Evolutionary conservation across 2,888 invertebrate species (phyloP).

Genomic region (Hemistola chrysoprasaria): DNA sequence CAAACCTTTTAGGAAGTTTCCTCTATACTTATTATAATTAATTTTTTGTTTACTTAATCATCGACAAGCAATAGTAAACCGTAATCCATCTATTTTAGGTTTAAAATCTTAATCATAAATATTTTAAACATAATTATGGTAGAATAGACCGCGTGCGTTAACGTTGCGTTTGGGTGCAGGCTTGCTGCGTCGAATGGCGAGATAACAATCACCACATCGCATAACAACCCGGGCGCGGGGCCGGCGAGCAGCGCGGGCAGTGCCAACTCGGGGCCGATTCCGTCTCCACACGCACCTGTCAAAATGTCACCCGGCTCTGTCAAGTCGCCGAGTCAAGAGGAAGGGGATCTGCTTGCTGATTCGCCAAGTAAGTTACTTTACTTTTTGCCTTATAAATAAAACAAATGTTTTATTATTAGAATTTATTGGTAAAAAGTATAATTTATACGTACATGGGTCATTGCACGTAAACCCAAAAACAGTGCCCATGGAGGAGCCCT

Average conservation of each 20-base stretch:
- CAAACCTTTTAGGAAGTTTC: slow-evolving; percentile 8
- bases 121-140: slow-evolving; percentile 24
- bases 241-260: slow-evolving; percentile 77
- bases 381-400: not conserved
- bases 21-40: slow-evolving; percentile 17
- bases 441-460: too few species aligned
- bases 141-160: slow-evolving; percentile 18
- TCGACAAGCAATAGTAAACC: slow-evolving; percentile 4
- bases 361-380: slow-evolving; percentile 88
- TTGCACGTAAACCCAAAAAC: too few species aligned
- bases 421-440: too few species aligned
- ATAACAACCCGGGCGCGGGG: slow-evolving; percentile 77
- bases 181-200: slow-evolving; percentile 88
- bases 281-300: slow-evolving; percentile 79
- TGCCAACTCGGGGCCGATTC: slow-evolving; percentile 68
- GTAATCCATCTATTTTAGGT: slow-evolving; percentile 10
- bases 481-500: too few species aligned
- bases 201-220: slow-evolving; percentile 91
- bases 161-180: slow-evolving; percentile 19
- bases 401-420: too few species aligned
- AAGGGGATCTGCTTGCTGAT: slow-evolving; percentile 89
- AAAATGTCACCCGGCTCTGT: slow-evolving; percentile 85
- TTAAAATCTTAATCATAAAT: slow-evolving; percentile 11
- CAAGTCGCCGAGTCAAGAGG: slow-evolving; percentile 85
- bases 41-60: slow-evolving; percentile 19